These are phyloP conservation scores for Sepioteuthis lessoniana DNA, from an alignment of 2,888 invertebrate genomes.

Conservation along the genomic window DNA sequence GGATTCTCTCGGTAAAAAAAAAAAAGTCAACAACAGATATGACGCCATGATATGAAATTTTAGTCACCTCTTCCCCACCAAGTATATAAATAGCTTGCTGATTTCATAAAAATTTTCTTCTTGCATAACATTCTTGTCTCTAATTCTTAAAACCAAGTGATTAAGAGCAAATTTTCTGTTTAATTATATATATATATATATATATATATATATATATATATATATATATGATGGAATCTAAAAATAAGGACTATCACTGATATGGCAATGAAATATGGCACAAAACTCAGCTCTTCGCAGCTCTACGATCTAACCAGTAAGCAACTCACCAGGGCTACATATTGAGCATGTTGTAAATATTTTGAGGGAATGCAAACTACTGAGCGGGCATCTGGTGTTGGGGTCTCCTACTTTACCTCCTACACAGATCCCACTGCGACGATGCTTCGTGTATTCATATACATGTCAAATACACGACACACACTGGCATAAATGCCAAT, in stretches of 20 bases:
- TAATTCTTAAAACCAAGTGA: too few species aligned
- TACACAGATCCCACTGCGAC: not conserved
- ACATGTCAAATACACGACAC: not conserved
- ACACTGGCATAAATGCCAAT: not conserved
- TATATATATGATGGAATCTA: not conserved
- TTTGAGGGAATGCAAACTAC: not conserved
- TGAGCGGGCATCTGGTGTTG: slow-evolving; percentile 15
- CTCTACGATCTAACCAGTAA: not conserved
- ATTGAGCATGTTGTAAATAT: not conserved
- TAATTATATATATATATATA: too few species aligned
- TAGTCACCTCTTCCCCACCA: too few species aligned
- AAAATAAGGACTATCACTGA: not conserved
- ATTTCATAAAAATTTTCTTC: too few species aligned
- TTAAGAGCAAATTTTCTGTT: too few species aligned
- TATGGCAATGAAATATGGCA: not conserved
- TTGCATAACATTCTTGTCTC: too few species aligned
- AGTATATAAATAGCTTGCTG: too few species aligned
- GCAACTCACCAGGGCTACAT: not conserved
- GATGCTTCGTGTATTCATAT: not conserved
- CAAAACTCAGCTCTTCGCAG: not conserved
- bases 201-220: too few species aligned
- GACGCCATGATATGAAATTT: too few species aligned
- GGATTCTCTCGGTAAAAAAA: too few species aligned
- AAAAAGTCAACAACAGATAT: too few species aligned
- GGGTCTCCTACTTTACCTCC: not conserved